Conservation (phyloP, 2,888 invertebrate genomes). For the Tenthredo amoena region DNA sequence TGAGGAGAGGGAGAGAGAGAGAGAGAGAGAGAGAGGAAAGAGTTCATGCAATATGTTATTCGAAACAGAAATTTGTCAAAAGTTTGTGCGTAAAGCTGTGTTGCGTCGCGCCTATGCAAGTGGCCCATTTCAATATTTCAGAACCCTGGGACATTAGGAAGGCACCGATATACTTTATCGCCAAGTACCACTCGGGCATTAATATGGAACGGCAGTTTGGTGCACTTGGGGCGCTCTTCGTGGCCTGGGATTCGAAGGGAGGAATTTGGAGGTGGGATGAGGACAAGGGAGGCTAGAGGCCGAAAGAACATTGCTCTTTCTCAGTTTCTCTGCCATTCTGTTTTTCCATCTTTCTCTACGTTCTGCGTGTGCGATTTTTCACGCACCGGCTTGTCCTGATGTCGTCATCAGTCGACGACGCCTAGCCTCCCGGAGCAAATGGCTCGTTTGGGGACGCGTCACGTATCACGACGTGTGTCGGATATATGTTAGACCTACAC, state of each 20-base stretch:
- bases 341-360: slow-evolving; percentile 28
- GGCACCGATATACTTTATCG: slow-evolving; percentile 63
- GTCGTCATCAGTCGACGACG: slow-evolving; percentile 59
- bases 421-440: slow-evolving; percentile 63
- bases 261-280: slow-evolving; percentile 9
- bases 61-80: slow-evolving; percentile 33
- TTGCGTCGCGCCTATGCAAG: slow-evolving; percentile 28
- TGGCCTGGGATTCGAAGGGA: slow-evolving; percentile 21
- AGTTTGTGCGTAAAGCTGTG: not conserved
- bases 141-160: slow-evolving; percentile 56
- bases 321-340: not conserved
- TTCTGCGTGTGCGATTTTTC: slow-evolving; percentile 66
- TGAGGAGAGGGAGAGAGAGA: not conserved
- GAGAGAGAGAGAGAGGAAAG: slow-evolving; percentile 34
- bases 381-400: slow-evolving; percentile 69
- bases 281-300: not conserved
- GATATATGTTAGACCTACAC: slow-evolving; percentile 57
- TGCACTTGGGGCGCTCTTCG: slow-evolving; percentile 47
- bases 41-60: slow-evolving; percentile 40
- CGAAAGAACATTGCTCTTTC: slow-evolving; percentile 33
- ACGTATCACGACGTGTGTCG: slow-evolving; percentile 68
- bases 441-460: slow-evolving; percentile 67
- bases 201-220: slow-evolving; percentile 54
- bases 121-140: slow-evolving; percentile 67
- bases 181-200: slow-evolving; percentile 56